Conservation (phyloP, 2,113 vertebrate genomes). For the Hydrochoerus hydrochaeris region DNA sequence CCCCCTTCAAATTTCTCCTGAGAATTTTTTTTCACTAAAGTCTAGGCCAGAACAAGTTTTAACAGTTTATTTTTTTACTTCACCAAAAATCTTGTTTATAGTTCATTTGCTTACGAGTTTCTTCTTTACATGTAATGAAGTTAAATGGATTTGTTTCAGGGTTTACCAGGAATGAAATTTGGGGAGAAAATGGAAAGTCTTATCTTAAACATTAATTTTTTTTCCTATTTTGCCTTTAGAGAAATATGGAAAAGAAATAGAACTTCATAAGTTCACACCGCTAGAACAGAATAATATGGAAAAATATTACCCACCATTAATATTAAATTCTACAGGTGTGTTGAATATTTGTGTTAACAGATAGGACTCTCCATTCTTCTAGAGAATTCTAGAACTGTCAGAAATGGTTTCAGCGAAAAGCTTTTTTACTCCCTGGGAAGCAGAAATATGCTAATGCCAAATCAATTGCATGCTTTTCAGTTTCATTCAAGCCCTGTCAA, state of each 20-base stretch:
- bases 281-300: not conserved
- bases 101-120: not conserved
- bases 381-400: conserved; percentile 69
- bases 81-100: conserved; percentile 16
- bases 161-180: not conserved
- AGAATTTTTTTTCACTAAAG: not conserved
- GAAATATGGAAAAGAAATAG: not conserved
- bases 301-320: not conserved
- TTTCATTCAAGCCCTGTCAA: not conserved
- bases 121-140: not conserved
- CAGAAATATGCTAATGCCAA: conserved; percentile 52
- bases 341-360: not conserved
- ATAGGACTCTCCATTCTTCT: conserved; percentile 8
- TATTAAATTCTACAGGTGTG: conserved; percentile 29
- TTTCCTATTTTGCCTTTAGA: conserved; percentile 9
- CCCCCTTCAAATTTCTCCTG: not conserved
- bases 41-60: not conserved
- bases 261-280: not conserved
- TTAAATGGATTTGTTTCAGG: not conserved
- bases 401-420: conserved; percentile 46
- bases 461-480: not conserved
- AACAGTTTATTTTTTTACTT: not conserved
- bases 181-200: not conserved
- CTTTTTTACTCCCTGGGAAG: not conserved
- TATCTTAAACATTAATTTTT: not conserved